A percentile compares a stretch with the other conserved stretches of the same genome.
These are phyloP conservation scores for Tipula lateralis DNA, from an alignment of 2,888 invertebrate species.

Conservation along the genomic window DNA sequence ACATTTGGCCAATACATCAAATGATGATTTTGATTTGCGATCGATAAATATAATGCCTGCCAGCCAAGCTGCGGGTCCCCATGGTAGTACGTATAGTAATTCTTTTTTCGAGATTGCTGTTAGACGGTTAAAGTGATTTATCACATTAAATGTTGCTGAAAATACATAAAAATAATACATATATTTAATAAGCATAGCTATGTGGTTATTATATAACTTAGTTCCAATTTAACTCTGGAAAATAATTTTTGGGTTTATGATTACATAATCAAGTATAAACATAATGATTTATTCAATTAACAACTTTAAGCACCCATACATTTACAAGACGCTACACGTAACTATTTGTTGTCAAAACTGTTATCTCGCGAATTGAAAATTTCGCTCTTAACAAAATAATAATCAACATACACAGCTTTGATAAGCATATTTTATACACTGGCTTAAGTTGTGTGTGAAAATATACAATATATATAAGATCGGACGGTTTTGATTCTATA, in stretches of 20 bases:
- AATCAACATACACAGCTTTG: neutral
- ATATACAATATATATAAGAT: neutral
- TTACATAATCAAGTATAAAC: neutral
- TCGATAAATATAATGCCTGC: constrained; percentile 89
- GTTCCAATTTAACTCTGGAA: neutral
- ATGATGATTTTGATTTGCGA: constrained; percentile 45
- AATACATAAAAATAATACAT: neutral
- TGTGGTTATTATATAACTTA: neutral
- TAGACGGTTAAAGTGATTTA: constrained; percentile 63
- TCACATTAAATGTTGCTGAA: neutral
- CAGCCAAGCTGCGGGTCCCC: constrained; percentile 79
- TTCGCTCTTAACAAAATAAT: neutral
- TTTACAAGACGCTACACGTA: neutral
- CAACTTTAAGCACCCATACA: neutral
- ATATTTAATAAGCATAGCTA: neutral
- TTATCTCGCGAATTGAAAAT: neutral
- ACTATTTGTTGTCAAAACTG: neutral
- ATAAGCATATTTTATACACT: neutral
- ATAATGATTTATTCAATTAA: neutral
- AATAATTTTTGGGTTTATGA: neutral
- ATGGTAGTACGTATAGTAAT: constrained; percentile 74
- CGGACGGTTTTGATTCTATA: neutral
- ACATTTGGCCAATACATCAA: neutral
- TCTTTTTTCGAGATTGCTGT: constrained; percentile 81
- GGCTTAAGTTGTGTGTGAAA: neutral